These are phyloP conservation scores for Cuniculus paca DNA, from an alignment of 2,797 vertebrate genomes.

Conservation along the genomic window DNA sequence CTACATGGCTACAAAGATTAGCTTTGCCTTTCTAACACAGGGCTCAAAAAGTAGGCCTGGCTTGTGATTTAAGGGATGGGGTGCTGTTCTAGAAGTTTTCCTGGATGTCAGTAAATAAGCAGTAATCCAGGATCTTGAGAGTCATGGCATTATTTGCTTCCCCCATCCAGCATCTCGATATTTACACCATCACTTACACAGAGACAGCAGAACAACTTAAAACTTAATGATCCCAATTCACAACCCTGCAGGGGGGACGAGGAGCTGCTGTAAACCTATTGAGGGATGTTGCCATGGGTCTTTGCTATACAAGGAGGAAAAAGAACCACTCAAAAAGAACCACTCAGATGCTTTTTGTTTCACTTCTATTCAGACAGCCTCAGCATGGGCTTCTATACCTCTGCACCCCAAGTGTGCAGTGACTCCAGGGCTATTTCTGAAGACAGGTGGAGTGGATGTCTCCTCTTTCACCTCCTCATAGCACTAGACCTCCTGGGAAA, in stretches of 20 bases:
- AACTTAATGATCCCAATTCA: constrained; percentile 85
- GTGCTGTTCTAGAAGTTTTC: constrained; percentile 74
- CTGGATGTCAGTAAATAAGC: constrained; percentile 85
- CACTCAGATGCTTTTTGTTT: background rate
- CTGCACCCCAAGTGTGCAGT: background rate
- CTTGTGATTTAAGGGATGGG: constrained; percentile 65
- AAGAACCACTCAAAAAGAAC: background rate
- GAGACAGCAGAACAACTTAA: constrained; percentile 80
- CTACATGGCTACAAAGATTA: constrained; percentile 85
- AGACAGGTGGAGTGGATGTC: background rate
- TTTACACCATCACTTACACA: constrained; percentile 84
- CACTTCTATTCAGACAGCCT: background rate
- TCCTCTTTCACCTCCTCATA: background rate
- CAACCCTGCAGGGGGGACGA: constrained; percentile 72
- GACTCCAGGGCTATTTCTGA: background rate
- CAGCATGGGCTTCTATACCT: background rate
- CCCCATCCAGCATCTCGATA: constrained; percentile 76
- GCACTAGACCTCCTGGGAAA: background rate
- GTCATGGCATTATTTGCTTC: constrained; percentile 82
- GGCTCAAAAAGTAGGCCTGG: constrained; percentile 75
- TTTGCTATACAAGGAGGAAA: constrained; percentile 13
- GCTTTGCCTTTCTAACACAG: constrained; percentile 77
- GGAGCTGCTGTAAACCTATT: constrained; percentile 72
- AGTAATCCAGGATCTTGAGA: constrained; percentile 82
- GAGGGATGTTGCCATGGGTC: constrained; percentile 63